Evolutionary conservation across 2,113 vertebrate species (phyloP).

Genomic region (Eulacestoma nigropectus): DNA sequence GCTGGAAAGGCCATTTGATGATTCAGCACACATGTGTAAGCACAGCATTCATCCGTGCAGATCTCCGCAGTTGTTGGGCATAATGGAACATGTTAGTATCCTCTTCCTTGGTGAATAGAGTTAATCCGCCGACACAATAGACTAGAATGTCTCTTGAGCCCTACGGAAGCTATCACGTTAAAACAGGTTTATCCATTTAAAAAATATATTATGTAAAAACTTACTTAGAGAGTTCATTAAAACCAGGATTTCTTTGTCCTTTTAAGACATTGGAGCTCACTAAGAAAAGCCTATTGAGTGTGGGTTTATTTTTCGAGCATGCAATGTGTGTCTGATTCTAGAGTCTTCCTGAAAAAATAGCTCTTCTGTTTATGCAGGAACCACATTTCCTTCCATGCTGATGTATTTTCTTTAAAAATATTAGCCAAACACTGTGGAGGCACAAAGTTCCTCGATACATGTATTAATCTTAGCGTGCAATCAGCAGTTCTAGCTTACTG

Average conservation of each 20-base stretch:
- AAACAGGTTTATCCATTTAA: conserved; percentile 52
- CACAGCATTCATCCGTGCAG: not conserved
- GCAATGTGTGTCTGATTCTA: not conserved
- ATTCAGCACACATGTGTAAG: conserved; percentile 20
- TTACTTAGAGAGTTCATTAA: conserved; percentile 20
- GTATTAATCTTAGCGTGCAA: conserved; percentile 10
- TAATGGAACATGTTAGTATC: conserved; percentile 47
- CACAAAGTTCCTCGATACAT: not conserved
- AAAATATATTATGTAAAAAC: not conserved
- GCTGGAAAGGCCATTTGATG: conserved; percentile 21
- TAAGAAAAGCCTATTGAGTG: conserved; percentile 25
- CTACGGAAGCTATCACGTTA: conserved; percentile 43
- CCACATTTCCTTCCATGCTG: conserved; percentile 8
- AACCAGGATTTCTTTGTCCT: conserved; percentile 21
- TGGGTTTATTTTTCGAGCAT: conserved; percentile 9
- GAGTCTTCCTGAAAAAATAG: conserved; percentile 11
- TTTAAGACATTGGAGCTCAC: not conserved
- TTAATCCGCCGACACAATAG: conserved; percentile 17
- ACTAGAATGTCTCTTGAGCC: conserved; percentile 17
- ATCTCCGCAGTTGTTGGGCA: conserved; percentile 38
- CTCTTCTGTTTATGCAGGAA: conserved; percentile 13
- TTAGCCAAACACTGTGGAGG: not conserved
- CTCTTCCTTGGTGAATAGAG: conserved; percentile 26
- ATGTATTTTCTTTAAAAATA: conserved; percentile 46
- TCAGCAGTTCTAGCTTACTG: not conserved